Evolutionary conservation across 1,140 invertebrate genomes (phyloP).

Genomic region (Drosophila melanogaster): DNA sequence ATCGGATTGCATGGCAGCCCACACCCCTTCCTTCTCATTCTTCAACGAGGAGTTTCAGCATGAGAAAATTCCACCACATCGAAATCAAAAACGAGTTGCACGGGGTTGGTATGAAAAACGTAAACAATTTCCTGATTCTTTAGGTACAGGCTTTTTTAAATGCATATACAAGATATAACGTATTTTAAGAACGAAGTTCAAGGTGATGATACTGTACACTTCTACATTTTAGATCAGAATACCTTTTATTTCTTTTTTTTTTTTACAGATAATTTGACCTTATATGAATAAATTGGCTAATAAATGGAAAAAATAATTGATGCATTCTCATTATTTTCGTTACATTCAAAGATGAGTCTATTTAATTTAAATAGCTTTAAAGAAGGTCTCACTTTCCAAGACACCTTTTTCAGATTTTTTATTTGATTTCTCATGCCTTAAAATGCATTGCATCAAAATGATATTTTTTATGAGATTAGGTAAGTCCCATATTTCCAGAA

Average conservation of each 20-base stretch:
- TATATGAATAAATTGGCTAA: no score
- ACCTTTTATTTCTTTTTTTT: neutral
- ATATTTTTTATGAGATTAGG: no score
- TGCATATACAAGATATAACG: neutral
- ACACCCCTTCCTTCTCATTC: neutral
- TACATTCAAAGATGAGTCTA: neutral
- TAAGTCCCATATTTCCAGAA: neutral
- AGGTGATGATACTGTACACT: constrained; percentile 1
- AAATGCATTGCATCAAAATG: no score
- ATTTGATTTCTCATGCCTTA: no score
- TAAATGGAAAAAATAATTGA: neutral
- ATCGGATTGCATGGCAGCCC: constrained; percentile 13
- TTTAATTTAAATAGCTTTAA: neutral
- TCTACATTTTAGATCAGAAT: neutral
- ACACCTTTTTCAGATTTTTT: no score
- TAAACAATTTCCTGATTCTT: neutral
- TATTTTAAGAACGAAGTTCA: no score
- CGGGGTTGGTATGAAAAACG: constrained; percentile 4
- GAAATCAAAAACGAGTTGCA: constrained; percentile 66
- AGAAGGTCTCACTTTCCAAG: no score
- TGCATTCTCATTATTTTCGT: neutral
- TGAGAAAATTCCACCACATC: constrained; percentile 50
- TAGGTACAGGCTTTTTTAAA: constrained; percentile 14
- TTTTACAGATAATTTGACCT: no score
- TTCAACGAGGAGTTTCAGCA: constrained; percentile 12